Evolutionary conservation across 1,140 invertebrate genomes (phyloP), one percentile per base, ranked within the genome.

Genomic region (Calycopis cecrops): DNA sequence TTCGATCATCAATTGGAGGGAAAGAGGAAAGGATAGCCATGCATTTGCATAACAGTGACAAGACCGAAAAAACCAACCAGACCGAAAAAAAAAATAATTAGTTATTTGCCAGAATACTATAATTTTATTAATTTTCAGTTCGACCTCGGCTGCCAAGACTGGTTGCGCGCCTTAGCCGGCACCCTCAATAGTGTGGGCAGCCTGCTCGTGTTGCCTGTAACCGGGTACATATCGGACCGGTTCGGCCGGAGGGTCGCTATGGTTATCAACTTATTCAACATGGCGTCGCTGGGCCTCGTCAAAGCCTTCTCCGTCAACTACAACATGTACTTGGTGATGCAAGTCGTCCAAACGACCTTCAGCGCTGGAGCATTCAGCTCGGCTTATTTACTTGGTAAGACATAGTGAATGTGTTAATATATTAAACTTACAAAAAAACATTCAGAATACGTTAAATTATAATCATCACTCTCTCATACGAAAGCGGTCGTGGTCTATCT

Each of bases 271-370:
- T 91, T 82, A 8, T 76, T 76, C 52, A 85, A 79, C 61, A 11
- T 79, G 10, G 89, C 88, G 3, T 65, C 92, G 1, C 81, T 91
- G 28, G 92, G 93, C 4, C 68, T 94, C 28, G 87, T 91, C 21
- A 88, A 90, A 55, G 91, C 92, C 3, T 93, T 93, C 66, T 90
- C 92, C n/a, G n/a, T n/a, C n/a, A n/a, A n/a, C n/a, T n/a, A n/a
- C n/a, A n/a, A n/a, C n/a, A n/a, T n/a, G n/a, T 94, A 94, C 62
- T 21, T 88, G 10, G 61, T 88, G 1, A 88, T 94, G 18, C 92
- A 93, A 76, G 88, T 93, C 35, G 63, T 93, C 12, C 92, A 93
- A 62, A 85, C 89, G 12, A 89, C 90, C 1, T 85, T 88, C 7
- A 82, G 82, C 8, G 83, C 76, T 42, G 85, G 84, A 37, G 79